Evolutionary conservation across 2,113 vertebrate species (phyloP).

Genomic region (Lagopus leucura): DNA sequence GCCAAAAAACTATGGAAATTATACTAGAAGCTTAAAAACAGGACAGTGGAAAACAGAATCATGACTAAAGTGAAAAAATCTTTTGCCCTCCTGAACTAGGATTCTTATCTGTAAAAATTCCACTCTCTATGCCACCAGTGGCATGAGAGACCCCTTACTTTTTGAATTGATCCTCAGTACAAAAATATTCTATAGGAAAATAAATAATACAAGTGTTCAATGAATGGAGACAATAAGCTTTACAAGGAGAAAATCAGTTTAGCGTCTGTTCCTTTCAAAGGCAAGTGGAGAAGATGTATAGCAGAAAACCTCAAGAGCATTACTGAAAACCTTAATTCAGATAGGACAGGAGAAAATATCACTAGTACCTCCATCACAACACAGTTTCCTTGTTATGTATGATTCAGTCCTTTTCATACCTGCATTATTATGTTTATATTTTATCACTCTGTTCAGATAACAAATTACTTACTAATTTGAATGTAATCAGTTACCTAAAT

Average conservation of each 20-base stretch:
- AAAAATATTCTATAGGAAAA: neutral
- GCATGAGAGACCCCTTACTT: neutral
- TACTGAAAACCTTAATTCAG: neutral
- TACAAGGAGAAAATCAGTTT: neutral
- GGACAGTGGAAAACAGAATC: neutral
- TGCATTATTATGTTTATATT: neutral
- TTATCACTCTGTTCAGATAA: neutral
- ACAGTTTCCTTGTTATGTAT: neutral
- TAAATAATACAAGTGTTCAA: neutral
- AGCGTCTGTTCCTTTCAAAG: neutral
- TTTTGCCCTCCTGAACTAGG: neutral
- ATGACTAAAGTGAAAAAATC: neutral
- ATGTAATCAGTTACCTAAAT: neutral
- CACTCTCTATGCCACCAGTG: neutral
- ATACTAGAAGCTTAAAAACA: neutral
- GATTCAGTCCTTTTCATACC: neutral
- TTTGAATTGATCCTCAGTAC: neutral
- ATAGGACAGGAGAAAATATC: neutral
- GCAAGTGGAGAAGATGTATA: neutral
- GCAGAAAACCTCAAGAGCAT: neutral
- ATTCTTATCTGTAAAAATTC: neutral
- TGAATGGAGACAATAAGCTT: neutral
- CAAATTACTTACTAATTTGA: neutral
- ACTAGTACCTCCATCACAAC: neutral
- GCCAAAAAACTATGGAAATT: neutral